Conservation (phyloP, 92 coral and sea anemone genomes). For the Nematostella vectensis region DNA sequence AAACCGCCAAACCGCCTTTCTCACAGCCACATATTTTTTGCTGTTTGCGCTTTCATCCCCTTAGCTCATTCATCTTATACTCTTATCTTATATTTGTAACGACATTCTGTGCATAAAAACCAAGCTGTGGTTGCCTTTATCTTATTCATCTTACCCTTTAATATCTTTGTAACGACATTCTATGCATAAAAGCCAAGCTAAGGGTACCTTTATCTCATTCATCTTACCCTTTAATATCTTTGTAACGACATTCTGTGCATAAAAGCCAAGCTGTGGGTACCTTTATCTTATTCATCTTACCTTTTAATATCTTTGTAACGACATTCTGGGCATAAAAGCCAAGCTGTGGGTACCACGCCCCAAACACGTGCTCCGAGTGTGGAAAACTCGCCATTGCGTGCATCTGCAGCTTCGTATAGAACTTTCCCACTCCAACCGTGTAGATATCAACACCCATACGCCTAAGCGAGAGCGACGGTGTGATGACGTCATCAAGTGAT, state of each 20-base stretch:
- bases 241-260: conserved; percentile 78
- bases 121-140: conserved; percentile 43
- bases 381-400: conserved; percentile 91
- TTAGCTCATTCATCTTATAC: too few species aligned
- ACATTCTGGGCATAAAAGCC: conserved; percentile 72
- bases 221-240: conserved; percentile 72
- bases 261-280: conserved; percentile 42
- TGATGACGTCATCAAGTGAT: conserved; percentile 81
- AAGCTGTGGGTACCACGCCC: conserved; percentile 40
- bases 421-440: conserved; percentile 66
- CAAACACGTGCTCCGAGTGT: conserved; percentile 72
- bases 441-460: conserved; percentile 59
- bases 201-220: too few species aligned
- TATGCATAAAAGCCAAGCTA: conserved; percentile 57
- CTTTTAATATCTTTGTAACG: conserved; percentile 79
- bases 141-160: conserved; percentile 77
- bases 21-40: too few species aligned
- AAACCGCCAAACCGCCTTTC: too few species aligned
- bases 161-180: conserved; percentile 71
- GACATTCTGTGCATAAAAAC: conserved; percentile 63
- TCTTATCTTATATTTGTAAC: conserved; percentile 72
- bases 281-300: too few species aligned
- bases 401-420: conserved; percentile 72
- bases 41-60: too few species aligned
- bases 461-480: conserved; percentile 58